Base-by-base conservation (phyloP, 2,888 invertebrate genomes). In the Leptinotarsa juncta region DNA sequence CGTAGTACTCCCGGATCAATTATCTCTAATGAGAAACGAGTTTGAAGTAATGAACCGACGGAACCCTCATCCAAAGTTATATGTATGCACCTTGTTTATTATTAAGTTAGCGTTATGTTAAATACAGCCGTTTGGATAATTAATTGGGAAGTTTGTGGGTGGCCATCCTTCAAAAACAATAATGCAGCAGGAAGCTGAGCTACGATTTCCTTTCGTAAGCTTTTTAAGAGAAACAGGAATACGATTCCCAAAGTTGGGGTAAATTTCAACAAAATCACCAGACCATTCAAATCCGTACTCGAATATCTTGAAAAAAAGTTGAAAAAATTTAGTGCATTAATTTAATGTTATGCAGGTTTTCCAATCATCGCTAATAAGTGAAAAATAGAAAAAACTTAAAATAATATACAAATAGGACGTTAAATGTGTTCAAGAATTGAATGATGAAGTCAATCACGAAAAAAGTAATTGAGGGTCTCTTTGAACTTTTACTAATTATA, bases 11-110 rank as follows among this genome's bases (percentile, higher is more conserved):
- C 42, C 16, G 57, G 14, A 57, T 57, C 62, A 32, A 62, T 32
- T 62, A 62, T 62, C 62, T 18, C 42, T 62, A 62, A 62, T 62
- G 62, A 62, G 62, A 62, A 62, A 32, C 62, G 42, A 62, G 42
- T 62, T 62, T 18, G 10, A 18, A 42, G 32, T 62, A 62, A 62
- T 62, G 32, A 62, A 42, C 62, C 32, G 10, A 16, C n/a, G n/a
- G 62, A 62, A 42, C 62, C 32, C 5, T n/a, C 62, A 62, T 62
- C 32, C 62, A 62, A 62, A 62, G 32, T 62, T 62, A 32, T n/a
- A 62, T 62, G 4, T n/a, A 42, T 62, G 62, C 10, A 62, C 42
- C 62, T 32, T 18, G 62, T 32, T 26, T 62, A 62, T 62, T 62
- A 62, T 62, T 62, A 62, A 62, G 62, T 62, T 62, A 62, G 32